Conservation (phyloP, 2,113 vertebrate species). For the Brienomyrus brachyistius region DNA sequence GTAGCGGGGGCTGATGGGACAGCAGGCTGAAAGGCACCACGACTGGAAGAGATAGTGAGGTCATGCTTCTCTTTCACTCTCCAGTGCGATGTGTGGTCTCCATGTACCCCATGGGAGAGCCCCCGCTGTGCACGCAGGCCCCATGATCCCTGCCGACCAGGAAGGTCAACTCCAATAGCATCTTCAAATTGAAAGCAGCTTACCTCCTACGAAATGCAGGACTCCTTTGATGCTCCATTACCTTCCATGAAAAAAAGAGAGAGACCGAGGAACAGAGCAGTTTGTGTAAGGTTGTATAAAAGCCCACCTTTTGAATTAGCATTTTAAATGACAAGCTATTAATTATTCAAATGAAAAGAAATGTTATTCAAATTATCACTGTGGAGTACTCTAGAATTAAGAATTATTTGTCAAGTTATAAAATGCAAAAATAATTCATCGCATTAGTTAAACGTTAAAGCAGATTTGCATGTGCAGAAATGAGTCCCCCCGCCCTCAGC, state of each 20-base stretch:
- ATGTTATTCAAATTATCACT: background rate
- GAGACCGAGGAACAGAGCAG: background rate
- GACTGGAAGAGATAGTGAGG: background rate
- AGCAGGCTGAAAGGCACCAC: background rate
- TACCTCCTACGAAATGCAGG: background rate
- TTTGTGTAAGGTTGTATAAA: background rate
- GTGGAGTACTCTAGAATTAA: background rate
- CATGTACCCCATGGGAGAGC: background rate
- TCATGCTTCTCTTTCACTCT: background rate
- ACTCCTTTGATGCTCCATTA: background rate
- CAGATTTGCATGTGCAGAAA: background rate
- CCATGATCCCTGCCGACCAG: background rate
- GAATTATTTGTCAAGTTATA: background rate
- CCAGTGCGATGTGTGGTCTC: background rate
- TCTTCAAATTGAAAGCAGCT: background rate
- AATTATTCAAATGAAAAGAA: background rate
- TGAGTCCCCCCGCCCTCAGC: background rate
- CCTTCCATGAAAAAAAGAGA: background rate
- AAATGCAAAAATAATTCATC: background rate
- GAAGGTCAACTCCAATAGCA: background rate
- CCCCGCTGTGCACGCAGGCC: background rate
- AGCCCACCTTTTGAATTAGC: background rate
- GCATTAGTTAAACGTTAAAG: slow-evolving; percentile 2
- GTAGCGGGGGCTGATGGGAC: background rate
- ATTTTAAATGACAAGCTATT: background rate